These are phyloP conservation scores for Molossus molossus DNA, from an alignment of 2,797 vertebrate species.

Conservation along the genomic window DNA sequence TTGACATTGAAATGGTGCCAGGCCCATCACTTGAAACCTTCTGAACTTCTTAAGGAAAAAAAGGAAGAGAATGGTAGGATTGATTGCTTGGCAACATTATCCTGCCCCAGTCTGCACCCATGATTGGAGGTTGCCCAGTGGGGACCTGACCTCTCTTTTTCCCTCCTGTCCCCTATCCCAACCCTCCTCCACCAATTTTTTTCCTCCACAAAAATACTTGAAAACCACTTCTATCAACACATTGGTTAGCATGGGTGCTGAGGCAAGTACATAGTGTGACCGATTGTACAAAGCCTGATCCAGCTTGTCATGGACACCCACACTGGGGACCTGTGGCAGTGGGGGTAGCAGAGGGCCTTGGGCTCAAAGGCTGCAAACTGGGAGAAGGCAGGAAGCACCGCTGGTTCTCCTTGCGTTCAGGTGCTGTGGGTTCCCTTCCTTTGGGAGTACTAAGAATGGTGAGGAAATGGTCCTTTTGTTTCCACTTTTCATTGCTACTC, in stretches of 20 bases:
- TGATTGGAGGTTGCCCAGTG: background rate
- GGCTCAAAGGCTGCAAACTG: background rate
- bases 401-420: background rate
- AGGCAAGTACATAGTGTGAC: background rate
- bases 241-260: background rate
- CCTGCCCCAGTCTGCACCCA: background rate
- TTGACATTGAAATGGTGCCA: background rate
- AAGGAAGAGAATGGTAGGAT: background rate
- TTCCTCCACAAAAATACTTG: background rate
- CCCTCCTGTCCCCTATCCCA: background rate
- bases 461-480: background rate
- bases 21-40: background rate
- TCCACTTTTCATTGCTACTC: background rate
- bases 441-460: background rate
- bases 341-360: background rate
- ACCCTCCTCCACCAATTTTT: background rate
- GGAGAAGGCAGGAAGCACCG: background rate
- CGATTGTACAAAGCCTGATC: background rate
- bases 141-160: background rate
- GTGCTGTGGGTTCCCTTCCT: background rate
- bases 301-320: no score
- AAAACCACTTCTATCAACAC: background rate
- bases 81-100: no score
- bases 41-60: background rate
- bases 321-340: fast-evolving